Evolutionary conservation across 1,140 invertebrate genomes (phyloP).

Genomic region (Harpegnathos saltator): DNA sequence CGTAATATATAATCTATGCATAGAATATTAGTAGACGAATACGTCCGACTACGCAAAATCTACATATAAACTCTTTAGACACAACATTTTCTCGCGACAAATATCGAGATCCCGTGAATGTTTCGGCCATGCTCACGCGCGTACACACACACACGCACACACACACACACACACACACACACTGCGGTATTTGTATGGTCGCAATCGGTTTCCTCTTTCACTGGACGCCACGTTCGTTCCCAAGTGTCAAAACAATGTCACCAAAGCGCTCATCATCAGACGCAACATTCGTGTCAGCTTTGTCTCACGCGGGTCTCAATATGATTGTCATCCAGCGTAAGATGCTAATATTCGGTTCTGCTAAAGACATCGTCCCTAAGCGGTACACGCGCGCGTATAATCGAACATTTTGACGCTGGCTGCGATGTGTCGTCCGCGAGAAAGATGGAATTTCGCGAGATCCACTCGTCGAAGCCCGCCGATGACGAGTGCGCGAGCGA

Average conservation of each 20-base stretch:
- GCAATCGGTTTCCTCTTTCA: background rate
- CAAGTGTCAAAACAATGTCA: no score
- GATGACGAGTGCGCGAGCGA: no score
- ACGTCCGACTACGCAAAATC: conserved; percentile 20
- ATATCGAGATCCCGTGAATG: conserved; percentile 6
- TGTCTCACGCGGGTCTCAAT: conserved; percentile 10
- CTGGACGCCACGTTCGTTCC: no score
- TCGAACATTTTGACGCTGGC: no score
- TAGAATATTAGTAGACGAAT: conserved; percentile 28
- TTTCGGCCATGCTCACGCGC: background rate
- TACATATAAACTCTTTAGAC: conserved; percentile 54
- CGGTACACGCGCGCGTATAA: no score
- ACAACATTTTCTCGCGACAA: conserved; percentile 51
- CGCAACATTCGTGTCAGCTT: conserved; percentile 4
- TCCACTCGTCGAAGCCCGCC: no score
- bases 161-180: background rate
- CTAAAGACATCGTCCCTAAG: background rate
- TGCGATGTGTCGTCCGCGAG: no score
- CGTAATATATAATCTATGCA: conserved; percentile 25
- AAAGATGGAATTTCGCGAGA: no score
- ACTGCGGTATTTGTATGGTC: conserved; percentile 37
- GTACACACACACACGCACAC: background rate
- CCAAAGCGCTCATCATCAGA: conserved; percentile 5
- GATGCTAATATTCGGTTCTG: conserved; percentile 15
- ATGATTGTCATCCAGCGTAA: conserved; percentile 55